These are phyloP conservation scores for Anoplolepis gracilipes DNA, from an alignment of 1,140 invertebrate species.

Conservation along the genomic window DNA sequence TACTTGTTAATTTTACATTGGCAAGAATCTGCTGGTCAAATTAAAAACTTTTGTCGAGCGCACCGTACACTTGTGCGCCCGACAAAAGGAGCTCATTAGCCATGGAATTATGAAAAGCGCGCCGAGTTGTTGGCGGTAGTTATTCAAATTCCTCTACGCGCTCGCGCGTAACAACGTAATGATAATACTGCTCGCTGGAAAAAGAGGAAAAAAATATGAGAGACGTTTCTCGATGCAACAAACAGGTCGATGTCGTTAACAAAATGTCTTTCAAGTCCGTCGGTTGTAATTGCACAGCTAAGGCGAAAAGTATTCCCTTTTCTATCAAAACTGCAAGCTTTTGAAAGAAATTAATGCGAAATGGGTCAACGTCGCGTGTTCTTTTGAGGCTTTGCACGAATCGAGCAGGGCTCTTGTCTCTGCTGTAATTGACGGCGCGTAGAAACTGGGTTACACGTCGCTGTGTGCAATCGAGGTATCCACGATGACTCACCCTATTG, in stretches of 20 bases:
- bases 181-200: conserved; percentile 32
- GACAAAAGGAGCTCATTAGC: conserved; percentile 49
- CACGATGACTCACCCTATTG: conserved; percentile 44
- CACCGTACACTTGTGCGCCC: neutral
- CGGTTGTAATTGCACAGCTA: conserved; percentile 42
- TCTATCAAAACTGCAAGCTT: conserved; percentile 23
- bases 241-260: conserved; percentile 48
- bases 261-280: conserved; percentile 20
- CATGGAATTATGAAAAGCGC: conserved; percentile 47
- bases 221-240: conserved; percentile 22
- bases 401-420: neutral
- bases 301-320: conserved; percentile 47
- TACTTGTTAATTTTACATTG: conserved; percentile 14
- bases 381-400: conserved; percentile 41
- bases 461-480: conserved; percentile 16
- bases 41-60: conserved; percentile 20
- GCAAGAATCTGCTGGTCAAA: conserved; percentile 7
- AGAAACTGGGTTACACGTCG: conserved; percentile 44
- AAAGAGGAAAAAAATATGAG: neutral
- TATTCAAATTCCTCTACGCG: conserved; percentile 40
- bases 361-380: conserved; percentile 38
- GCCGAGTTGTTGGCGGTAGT: conserved; percentile 35
- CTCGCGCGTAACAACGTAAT: conserved; percentile 33
- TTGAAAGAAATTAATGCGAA: conserved; percentile 40
- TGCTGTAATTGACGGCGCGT: conserved; percentile 44